Evolutionary conservation across 2,113 vertebrate species (phyloP), one percentile per base, ranked within the genome.

Genomic region (Epinephelus cyanopodus): DNA sequence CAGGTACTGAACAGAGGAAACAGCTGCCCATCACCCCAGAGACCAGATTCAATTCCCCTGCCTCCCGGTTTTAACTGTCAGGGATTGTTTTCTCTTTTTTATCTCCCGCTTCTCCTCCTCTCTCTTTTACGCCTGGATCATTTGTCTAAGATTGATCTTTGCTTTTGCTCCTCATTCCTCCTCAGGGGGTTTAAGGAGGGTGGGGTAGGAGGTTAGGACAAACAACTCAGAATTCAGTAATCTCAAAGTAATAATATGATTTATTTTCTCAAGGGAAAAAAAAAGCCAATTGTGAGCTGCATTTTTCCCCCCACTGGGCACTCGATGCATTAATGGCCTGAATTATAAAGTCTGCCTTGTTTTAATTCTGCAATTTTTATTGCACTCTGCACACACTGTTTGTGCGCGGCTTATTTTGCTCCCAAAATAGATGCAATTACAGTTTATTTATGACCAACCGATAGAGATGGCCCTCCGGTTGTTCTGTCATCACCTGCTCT

Each of bases 121-220:
- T 54, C 25, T 77, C 21, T 82, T 82, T 68, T 62, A 74, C 3
- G 21, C 29, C 74, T 37, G 11, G 23, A 84, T 89, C 64, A 82
- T 85, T 92, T 82, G 62, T 83, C 87, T 68, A 62, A 56, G 87
- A 83, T 74, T 82, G 77, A 90, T 79, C 82, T 80, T 63, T 67
- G 53, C 50, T 74, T 85, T 66, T 76, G 42, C 37, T 75, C 60
- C 48, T 65, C 53, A 45, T 85, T 60, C 61, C 42, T 90, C 81
- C 60, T 68, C 3, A 76, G 73, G 66, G 72, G 23, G 14, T 58
- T 70, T 69, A 12, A 12, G 42, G 14, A 15, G 21, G 42, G 39
- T 69, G 42, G 50, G 27, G 14, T 33, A 58, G 21, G 21, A 17
- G 45, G 33, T 77, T 74, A 53, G 60, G 73, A 84, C 76, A 86